Percentiles rank a stretch among this genome's conserved stretches.
Conservation (phyloP, 2,113 vertebrate species). For the Sakesphorus luctuosus region DNA sequence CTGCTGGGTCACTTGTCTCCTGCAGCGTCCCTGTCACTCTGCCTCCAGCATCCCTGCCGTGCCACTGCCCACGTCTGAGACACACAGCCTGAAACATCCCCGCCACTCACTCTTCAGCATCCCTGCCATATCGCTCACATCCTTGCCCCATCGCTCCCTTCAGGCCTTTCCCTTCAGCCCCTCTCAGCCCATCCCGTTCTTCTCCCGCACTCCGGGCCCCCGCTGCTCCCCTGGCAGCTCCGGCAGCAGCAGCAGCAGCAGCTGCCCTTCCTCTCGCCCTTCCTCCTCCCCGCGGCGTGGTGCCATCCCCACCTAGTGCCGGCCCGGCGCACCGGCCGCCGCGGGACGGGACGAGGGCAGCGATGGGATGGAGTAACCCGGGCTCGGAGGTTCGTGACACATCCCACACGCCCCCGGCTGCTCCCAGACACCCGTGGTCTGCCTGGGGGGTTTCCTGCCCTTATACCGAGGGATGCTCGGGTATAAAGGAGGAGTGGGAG, state of each 20-base stretch:
- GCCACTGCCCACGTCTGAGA: background rate
- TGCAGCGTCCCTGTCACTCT: background rate
- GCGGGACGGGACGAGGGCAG: background rate
- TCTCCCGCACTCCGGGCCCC: background rate
- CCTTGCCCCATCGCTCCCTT: background rate
- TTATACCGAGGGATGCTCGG: background rate
- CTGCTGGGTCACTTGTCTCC: background rate
- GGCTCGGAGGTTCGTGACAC: background rate
- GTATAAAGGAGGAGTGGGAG: background rate
- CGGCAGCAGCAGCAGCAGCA: background rate
- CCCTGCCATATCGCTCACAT: rapidly evolving
- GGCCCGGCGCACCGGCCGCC: background rate
- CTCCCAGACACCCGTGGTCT: background rate
- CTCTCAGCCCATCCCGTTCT: background rate
- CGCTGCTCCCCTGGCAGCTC: background rate
- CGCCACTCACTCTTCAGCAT: too few relatives aligned
- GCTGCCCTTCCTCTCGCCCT: background rate
- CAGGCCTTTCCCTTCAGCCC: background rate
- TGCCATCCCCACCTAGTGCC: conserved; percentile 66
- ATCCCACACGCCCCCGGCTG: background rate
- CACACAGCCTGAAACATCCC: background rate
- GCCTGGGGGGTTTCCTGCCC: background rate
- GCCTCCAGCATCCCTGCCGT: too few relatives aligned
- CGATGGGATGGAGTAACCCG: background rate
- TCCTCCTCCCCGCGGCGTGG: background rate